Base-by-base conservation (phyloP, 2,113 vertebrate genomes). In the Alethe diademata region DNA sequence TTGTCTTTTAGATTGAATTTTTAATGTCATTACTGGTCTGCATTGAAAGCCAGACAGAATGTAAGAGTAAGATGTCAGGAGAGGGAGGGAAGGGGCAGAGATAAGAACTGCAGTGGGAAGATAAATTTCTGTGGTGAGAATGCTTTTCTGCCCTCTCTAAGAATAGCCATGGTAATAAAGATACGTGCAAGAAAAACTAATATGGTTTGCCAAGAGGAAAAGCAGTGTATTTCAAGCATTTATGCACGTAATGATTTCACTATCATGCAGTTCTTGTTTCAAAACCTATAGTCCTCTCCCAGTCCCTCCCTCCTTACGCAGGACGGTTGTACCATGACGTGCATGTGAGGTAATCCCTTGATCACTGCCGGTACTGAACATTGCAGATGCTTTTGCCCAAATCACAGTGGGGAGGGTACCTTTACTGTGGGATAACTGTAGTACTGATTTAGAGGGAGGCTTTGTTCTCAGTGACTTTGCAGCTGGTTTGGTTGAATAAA, bases 1-100 rank as follows among this genome's bases (percentile, higher is more conserved):
- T 98, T 98, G 98, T 98, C 97, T 97, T 98, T 95, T 97, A 98
- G 98, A 98, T 98, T 97, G 98, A 97, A 96, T 97, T 97, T 97
- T 95, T 98, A 98, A 98, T 98, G 98, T 98, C 98, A 98, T 98
- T 98, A 97, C 95, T 97, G 81, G 66, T 95, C 95, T 97, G 97
- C 91, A 75, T 88, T 97, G 94, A 66, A 76, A 79, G 40, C 91
- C 84, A 93, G 92, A 20, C 71, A 88, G 96, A 88, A 95, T 96
- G 95, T n/a, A 43, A 57, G 86, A 96, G 97, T 97, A 95, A 97
- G 96, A 98, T 97, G 98, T 95, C 98, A 98, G 97, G 96, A 45
- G n/a, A 64, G 35, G 85, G 64, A 83, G 51, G 47, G 42, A 83
- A 90, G 73, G 70, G 91, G 12, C 57, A 76, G 92, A 97, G 98